Evolutionary conservation across 23 tunicate species (phyloP).

Genomic region (Trididemnum clinides): DNA sequence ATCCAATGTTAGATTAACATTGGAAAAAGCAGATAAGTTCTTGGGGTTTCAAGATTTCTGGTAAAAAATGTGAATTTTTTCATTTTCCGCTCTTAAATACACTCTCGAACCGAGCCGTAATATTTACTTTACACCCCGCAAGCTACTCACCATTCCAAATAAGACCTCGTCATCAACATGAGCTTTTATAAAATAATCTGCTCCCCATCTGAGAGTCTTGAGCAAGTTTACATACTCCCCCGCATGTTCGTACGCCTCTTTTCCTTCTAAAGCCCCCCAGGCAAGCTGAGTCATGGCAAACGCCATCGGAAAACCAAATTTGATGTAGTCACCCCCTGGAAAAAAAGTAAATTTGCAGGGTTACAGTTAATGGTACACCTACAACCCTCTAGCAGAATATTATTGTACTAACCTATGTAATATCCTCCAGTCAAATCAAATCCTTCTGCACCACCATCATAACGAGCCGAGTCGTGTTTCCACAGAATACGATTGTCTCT

Average conservation of each 20-base stretch:
- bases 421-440: slow-evolving; percentile 66
- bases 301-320: slow-evolving; percentile 90
- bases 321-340: slow-evolving; percentile 85
- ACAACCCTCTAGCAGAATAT: too few species aligned
- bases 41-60: too few species aligned
- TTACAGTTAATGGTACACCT: too few species aligned
- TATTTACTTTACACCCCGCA: too few species aligned
- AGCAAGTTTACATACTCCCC: slow-evolving; percentile 39
- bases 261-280: slow-evolving; percentile 76
- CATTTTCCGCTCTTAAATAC: too few species aligned
- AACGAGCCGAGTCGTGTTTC: slow-evolving; percentile 61
- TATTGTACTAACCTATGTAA: slow-evolving; percentile 56
- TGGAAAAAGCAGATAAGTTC: too few species aligned
- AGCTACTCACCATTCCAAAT: slow-evolving; percentile 69
- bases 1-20: too few species aligned
- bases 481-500: slow-evolving; percentile 44
- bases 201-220: slow-evolving; percentile 82
- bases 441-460: slow-evolving; percentile 72
- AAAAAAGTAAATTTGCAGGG: too few species aligned
- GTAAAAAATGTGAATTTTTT: too few species aligned
- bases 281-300: slow-evolving; percentile 82
- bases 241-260: slow-evolving; percentile 59
- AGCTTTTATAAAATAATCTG: slow-evolving; percentile 80
- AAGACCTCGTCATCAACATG: slow-evolving; percentile 55
- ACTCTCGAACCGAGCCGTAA: too few species aligned